Base-by-base conservation (phyloP, 2,797 vertebrate genomes). In the Enteromius paludinosus region DNA sequence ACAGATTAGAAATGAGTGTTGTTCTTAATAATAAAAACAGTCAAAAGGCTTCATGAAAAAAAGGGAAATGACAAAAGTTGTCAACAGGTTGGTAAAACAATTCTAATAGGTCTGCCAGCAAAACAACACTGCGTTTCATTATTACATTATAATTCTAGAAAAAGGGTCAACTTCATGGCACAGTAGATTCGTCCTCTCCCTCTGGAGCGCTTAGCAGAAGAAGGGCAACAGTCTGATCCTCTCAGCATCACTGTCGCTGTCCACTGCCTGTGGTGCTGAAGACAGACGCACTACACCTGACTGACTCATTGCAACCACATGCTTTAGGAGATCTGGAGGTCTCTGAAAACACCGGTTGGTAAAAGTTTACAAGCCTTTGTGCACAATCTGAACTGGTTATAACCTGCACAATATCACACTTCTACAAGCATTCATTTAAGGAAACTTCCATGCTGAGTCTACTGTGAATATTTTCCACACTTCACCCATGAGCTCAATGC, bases 221-320 rank as follows among this genome's bases (percentile, higher is more conserved):
- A 85, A 72, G 69, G 71, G 62, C 70, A 72, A 49, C 68, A 52
- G 61, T 49, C 80, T 79, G 56, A 56, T 30, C 56, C 41, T 25
- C 41, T 84, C 65, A 56, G 70, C 61, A 66, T 82, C 20, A 64
- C 33, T 78, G 89, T 85, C 83, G 83, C 91, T 92, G 86, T 91
- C 89, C 90, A 84, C 76, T 82, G 38, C 81, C 83, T 38, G 1
- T 81, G 90, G 91, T 93, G 82, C 90, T 93, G 90, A 90, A 93
- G 87, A 83, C 12, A 52, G 85, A 56, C 30, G 56, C 59, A 69
- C 41, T 75, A 9, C 66, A 72, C 69, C 68, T 64, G 68, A 78
- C 54, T 72, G 43, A 71, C 68, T 71, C 73, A 71, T 20, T 70
- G 28, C 23, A 68, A 65, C 17, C 84, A 78, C 66, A 78, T 64